These are phyloP conservation scores for Podarcis cretensis DNA, from an alignment of 2,113 vertebrate species.

Conservation along the genomic window DNA sequence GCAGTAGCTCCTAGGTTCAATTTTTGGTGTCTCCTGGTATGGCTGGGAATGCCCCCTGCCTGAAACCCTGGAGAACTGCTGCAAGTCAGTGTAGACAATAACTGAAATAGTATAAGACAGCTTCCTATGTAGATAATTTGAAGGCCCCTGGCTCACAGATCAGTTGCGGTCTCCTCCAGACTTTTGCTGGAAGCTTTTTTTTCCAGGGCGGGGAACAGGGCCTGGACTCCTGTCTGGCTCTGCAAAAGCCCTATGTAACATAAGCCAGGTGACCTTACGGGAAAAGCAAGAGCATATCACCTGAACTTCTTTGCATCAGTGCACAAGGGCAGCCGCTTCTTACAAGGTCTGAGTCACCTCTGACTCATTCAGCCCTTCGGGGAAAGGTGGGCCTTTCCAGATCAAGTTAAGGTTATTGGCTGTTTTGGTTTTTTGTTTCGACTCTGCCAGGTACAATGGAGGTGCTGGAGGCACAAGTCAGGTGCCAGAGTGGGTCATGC, in stretches of 20 bases:
- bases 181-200: neutral
- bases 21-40: too few relatives aligned
- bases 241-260: neutral
- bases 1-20: too few relatives aligned
- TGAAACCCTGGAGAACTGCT: too few relatives aligned
- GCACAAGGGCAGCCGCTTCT: conserved; percentile 34
- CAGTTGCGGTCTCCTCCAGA: conserved; percentile 6
- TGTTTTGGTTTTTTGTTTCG: neutral
- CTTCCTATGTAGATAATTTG: neutral
- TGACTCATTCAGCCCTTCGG: conserved; percentile 33
- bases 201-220: neutral
- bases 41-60: too few relatives aligned
- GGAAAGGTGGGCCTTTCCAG: conserved; percentile 26
- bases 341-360: conserved; percentile 48
- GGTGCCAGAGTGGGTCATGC: neutral
- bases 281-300: neutral
- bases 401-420: conserved; percentile 39
- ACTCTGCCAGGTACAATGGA: neutral
- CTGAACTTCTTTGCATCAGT: conserved; percentile 44
- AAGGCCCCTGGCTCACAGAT: conserved; percentile 17
- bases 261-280: conserved; percentile 32
- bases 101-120: too few relatives aligned
- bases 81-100: too few relatives aligned
- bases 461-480: neutral
- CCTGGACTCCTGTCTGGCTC: conserved; percentile 10